These are phyloP conservation scores for Acipenser ruthenus DNA, from an alignment of 2,797 vertebrate species.

Conservation along the genomic window DNA sequence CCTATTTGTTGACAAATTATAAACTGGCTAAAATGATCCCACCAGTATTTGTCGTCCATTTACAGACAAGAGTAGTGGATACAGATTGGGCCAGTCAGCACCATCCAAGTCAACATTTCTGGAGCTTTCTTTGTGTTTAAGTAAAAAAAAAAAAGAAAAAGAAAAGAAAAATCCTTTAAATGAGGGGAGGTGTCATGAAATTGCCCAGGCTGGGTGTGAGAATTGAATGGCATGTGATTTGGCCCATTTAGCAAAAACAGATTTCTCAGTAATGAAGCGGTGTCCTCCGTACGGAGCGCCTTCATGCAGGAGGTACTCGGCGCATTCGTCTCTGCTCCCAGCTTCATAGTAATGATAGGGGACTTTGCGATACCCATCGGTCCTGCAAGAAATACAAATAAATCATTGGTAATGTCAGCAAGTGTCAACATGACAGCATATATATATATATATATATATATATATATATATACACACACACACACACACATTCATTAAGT, in stretches of 20 bases:
- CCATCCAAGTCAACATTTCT: not conserved
- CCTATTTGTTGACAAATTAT: too few relatives aligned
- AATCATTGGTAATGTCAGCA: not conserved
- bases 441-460: not conserved
- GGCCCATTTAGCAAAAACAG: conserved; percentile 91
- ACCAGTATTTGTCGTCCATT: too few relatives aligned
- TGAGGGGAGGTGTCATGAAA: conserved; percentile 62
- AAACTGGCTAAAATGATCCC: too few relatives aligned
- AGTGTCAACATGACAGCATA: not conserved
- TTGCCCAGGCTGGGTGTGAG: conserved; percentile 83
- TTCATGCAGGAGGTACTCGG: conserved; percentile 89
- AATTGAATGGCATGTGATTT: conserved; percentile 85
- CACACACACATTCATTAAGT: too few relatives aligned
- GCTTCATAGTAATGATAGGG: conserved; percentile 96
- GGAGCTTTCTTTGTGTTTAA: not conserved
- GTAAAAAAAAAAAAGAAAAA: conserved; percentile 1
- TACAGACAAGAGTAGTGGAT: not conserved
- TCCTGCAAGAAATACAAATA: conserved; percentile 46
- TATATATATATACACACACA: not conserved
- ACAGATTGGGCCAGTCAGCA: not conserved
- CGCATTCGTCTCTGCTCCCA: conserved; percentile 83
- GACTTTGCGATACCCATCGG: conserved; percentile 79
- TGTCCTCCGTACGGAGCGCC: conserved; percentile 90
- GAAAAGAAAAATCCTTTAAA: not conserved
- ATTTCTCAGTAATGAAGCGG: conserved; percentile 94